Evolutionary conservation across 2,888 invertebrate species (phyloP).

Genomic region (Augochlorella aurata): DNA sequence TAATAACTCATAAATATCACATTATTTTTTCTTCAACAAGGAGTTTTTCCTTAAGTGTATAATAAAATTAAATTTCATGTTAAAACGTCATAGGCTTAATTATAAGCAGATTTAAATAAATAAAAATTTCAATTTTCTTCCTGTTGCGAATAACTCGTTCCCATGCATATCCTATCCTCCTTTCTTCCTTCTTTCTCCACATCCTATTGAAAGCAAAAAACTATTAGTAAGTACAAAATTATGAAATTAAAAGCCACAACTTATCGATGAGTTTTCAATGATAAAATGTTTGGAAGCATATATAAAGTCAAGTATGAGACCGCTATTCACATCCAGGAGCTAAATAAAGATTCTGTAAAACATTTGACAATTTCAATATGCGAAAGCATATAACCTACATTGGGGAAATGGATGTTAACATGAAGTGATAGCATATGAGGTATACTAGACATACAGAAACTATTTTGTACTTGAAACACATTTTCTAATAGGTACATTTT

Average conservation of each 20-base stretch:
- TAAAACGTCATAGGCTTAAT: slow-evolving; percentile 60
- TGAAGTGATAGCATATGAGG: slow-evolving; percentile 60
- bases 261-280: slow-evolving; percentile 63
- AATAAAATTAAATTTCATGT: slow-evolving; percentile 66
- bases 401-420: slow-evolving; percentile 64
- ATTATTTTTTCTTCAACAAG: slow-evolving; percentile 62
- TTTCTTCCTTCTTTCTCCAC: slow-evolving; percentile 76
- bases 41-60: slow-evolving; percentile 56
- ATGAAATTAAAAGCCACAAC: slow-evolving; percentile 69
- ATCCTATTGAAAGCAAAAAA: slow-evolving; percentile 81
- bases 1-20: slow-evolving; percentile 66
- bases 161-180: slow-evolving; percentile 80
- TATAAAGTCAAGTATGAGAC: slow-evolving; percentile 68
- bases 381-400: slow-evolving; percentile 67
- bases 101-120: slow-evolving; percentile 66
- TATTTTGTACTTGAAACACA: slow-evolving; percentile 60
- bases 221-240: slow-evolving; percentile 80
- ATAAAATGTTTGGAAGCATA: slow-evolving; percentile 64
- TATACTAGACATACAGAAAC: slow-evolving; percentile 61
- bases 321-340: slow-evolving; percentile 71
- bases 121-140: slow-evolving; percentile 72
- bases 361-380: slow-evolving; percentile 67
- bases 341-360: slow-evolving; percentile 72
- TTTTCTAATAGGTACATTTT: slow-evolving; percentile 54
- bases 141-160: slow-evolving; percentile 78